These are phyloP conservation scores for Laspeyria flexula DNA, from an alignment of 2,888 invertebrate genomes.

Conservation along the genomic window DNA sequence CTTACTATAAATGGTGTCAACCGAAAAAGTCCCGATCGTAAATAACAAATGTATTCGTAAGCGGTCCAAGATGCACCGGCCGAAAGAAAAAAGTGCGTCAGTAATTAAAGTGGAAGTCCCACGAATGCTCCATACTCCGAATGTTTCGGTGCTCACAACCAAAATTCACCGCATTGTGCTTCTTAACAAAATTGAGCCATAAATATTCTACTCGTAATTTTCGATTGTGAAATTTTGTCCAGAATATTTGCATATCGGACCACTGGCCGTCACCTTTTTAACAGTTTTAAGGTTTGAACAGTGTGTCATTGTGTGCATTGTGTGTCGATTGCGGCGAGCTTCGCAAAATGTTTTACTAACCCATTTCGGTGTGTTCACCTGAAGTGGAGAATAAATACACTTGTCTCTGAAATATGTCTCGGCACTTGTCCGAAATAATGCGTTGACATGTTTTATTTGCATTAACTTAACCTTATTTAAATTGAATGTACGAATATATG, in stretches of 20 bases:
- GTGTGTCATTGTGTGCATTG: slow-evolving; percentile 29
- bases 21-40: slow-evolving; percentile 74
- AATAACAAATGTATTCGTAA: slow-evolving; percentile 78
- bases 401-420: slow-evolving; percentile 20
- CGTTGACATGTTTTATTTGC: slow-evolving; percentile 8
- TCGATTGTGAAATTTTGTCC: slow-evolving; percentile 67
- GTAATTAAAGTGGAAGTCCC: slow-evolving; percentile 74
- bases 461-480: slow-evolving; percentile 1
- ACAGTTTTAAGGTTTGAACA: slow-evolving; percentile 33
- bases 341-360: slow-evolving; percentile 38
- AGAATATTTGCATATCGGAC: slow-evolving; percentile 65
- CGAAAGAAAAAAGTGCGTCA: slow-evolving; percentile 61
- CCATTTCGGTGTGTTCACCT: slow-evolving; percentile 24
- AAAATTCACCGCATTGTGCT: slow-evolving; percentile 69
- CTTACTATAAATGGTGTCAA: slow-evolving; percentile 69
- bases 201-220: slow-evolving; percentile 80
- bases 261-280: slow-evolving; percentile 52
- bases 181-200: slow-evolving; percentile 76
- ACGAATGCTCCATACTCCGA: slow-evolving; percentile 62
- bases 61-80: slow-evolving; percentile 59
- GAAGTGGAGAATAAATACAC: slow-evolving; percentile 34
- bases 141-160: slow-evolving; percentile 59
- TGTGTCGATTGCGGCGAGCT: slow-evolving; percentile 15
- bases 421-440: slow-evolving; percentile 7
- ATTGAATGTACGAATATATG: not conserved